Evolutionary conservation across 2,888 invertebrate genomes (phyloP).

Genomic region (Dryococelus australis): DNA sequence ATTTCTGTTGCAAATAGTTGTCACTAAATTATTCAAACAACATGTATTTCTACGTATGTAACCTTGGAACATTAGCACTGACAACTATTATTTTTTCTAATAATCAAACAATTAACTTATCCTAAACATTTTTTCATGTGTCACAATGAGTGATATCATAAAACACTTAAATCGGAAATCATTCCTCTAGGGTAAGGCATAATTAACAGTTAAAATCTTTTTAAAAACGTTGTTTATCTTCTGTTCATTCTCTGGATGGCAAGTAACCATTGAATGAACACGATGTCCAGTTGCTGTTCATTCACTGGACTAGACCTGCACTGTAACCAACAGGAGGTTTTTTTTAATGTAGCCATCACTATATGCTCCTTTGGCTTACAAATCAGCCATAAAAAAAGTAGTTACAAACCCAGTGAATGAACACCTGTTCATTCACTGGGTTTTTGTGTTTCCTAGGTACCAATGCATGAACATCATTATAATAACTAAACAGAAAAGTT

Average conservation of each 20-base stretch:
- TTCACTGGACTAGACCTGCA: background rate
- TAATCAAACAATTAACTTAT: background rate
- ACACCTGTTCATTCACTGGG: too few relatives aligned
- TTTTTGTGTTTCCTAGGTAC: too few relatives aligned
- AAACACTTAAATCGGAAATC: background rate
- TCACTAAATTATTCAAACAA: background rate
- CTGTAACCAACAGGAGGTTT: background rate
- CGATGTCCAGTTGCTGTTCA: background rate
- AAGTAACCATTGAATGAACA: slow-evolving; percentile 26
- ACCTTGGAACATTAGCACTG: too few relatives aligned
- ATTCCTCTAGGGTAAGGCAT: background rate
- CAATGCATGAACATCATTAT: too few relatives aligned
- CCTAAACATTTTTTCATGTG: background rate
- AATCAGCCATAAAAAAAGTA: background rate
- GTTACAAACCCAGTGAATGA: background rate
- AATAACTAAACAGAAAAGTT: too few relatives aligned
- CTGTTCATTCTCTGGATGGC: slow-evolving; percentile 22
- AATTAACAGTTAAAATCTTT: background rate
- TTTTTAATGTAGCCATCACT: background rate
- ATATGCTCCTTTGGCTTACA: background rate
- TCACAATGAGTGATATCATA: too few relatives aligned
- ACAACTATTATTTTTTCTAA: too few relatives aligned
- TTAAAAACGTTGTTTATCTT: background rate
- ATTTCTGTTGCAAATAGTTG: background rate
- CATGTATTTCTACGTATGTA: background rate